A percentile compares a stretch with the other conserved stretches of the same genome.
Conservation (phyloP, 2,113 vertebrate genomes). For the Pomatostomus ruficeps region DNA sequence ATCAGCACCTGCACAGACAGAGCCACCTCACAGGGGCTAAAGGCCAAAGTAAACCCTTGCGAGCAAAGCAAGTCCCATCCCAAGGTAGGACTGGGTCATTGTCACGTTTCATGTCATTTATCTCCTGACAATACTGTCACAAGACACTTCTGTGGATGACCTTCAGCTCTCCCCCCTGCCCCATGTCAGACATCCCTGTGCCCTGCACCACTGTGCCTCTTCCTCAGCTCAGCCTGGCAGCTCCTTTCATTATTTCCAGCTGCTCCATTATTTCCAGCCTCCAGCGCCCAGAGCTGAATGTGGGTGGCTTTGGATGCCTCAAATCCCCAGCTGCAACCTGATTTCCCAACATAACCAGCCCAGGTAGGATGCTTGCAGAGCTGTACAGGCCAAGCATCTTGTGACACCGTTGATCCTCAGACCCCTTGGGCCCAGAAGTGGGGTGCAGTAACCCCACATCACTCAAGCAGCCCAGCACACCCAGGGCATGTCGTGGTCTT, state of each 20-base stretch:
- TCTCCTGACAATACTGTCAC: background rate
- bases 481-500: rapidly evolving
- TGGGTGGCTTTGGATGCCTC: background rate
- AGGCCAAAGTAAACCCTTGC: background rate
- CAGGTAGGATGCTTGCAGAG: background rate
- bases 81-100: background rate
- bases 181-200: background rate
- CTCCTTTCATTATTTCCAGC: background rate
- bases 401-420: rapidly evolving
- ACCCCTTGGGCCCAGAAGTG: rapidly evolving
- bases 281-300: background rate
- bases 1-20: background rate
- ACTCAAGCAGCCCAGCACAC: background rate
- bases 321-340: background rate
- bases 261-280: background rate
- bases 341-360: background rate
- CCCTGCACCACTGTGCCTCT: background rate
- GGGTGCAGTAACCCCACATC: background rate
- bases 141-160: background rate
- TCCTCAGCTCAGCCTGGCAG: background rate
- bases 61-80: rapidly evolving
- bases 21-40: background rate
- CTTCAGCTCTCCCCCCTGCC: background rate
- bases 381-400: background rate
- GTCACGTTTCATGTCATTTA: background rate